phyloP scores from a whole-genome alignment of 2,113 vertebrate genomes.

The Crotalus viridis region DNA sequence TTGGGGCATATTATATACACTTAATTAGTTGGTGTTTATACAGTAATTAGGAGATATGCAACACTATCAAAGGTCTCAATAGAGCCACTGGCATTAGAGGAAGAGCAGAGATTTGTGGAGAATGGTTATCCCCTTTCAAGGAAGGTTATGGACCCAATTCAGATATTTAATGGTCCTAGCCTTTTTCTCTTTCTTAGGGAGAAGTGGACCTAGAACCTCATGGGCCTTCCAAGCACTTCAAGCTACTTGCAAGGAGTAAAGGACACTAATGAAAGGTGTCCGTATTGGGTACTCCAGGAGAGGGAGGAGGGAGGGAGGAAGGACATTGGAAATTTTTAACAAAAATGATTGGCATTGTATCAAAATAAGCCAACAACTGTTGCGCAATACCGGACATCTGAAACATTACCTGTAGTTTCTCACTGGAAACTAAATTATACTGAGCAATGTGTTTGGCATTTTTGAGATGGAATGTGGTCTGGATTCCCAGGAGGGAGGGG shows the following conservation, averaged over 20 bases:
- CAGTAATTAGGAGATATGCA: conserved; percentile 54
- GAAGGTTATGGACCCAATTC: not conserved
- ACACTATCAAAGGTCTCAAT: conserved; percentile 30
- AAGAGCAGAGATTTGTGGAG: conserved; percentile 12
- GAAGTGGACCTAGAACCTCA: not conserved
- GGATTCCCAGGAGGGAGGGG: not conserved
- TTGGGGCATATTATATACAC: conserved; percentile 59
- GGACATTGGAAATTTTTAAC: not conserved
- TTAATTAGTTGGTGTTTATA: conserved; percentile 64
- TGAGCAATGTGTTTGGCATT: not conserved
- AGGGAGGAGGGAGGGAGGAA: not conserved
- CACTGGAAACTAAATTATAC: not conserved
- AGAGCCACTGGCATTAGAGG: not conserved
- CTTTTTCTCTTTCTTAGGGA: not conserved
- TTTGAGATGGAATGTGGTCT: not conserved
- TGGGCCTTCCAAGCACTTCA: not conserved
- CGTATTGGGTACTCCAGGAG: not conserved
- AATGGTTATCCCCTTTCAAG: not conserved
- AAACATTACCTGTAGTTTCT: not conserved
- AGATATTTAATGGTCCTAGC: too few species aligned
- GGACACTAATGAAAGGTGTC: not conserved
- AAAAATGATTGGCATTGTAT: not conserved
- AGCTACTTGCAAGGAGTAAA: not conserved
- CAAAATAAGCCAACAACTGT: not conserved
- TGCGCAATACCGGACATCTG: not conserved